phyloP scores from a whole-genome alignment of 2,797 vertebrate genomes.

The Phrynocephalus guinanensis region DNA sequence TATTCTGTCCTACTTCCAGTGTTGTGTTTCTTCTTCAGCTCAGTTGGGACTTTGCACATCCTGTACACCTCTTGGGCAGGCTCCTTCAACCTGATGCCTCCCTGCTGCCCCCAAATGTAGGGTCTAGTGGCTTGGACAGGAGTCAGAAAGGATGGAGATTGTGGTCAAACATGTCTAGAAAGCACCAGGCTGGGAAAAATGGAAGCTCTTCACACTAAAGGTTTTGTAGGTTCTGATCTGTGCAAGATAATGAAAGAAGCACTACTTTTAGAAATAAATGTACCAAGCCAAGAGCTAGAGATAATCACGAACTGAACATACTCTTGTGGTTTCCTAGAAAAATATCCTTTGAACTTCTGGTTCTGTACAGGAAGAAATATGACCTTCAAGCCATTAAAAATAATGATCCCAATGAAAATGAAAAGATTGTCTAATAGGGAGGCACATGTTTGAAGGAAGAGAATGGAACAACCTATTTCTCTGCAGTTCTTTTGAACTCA shows the following conservation, averaged over 20 bases:
- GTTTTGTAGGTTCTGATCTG: not conserved
- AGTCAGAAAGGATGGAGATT: not conserved
- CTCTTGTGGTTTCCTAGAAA: not conserved
- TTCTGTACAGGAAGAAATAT: not conserved
- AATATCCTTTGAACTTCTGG: not conserved
- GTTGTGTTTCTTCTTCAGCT: not conserved
- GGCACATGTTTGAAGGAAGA: not conserved
- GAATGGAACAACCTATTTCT: not conserved
- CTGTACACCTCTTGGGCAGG: not conserved
- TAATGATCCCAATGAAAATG: constrained; percentile 1
- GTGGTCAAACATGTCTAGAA: not conserved
- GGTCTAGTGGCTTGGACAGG: not conserved
- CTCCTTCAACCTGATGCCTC: not conserved
- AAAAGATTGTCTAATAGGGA: not conserved
- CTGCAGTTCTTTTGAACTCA: constrained; percentile 4
- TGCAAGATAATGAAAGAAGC: not conserved
- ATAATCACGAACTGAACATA: not conserved
- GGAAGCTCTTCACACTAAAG: constrained; percentile 3
- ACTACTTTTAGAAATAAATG: not conserved
- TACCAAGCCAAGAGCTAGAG: not conserved
- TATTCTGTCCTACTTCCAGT: not conserved
- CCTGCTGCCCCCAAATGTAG: not conserved
- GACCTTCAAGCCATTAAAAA: constrained; percentile 5
- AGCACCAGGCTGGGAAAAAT: not conserved
- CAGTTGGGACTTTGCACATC: not conserved